Evolutionary conservation across 2,888 invertebrate species (phyloP), one percentile per base, ranked within the genome.

Genomic region (Tolmerus cingulatus): DNA sequence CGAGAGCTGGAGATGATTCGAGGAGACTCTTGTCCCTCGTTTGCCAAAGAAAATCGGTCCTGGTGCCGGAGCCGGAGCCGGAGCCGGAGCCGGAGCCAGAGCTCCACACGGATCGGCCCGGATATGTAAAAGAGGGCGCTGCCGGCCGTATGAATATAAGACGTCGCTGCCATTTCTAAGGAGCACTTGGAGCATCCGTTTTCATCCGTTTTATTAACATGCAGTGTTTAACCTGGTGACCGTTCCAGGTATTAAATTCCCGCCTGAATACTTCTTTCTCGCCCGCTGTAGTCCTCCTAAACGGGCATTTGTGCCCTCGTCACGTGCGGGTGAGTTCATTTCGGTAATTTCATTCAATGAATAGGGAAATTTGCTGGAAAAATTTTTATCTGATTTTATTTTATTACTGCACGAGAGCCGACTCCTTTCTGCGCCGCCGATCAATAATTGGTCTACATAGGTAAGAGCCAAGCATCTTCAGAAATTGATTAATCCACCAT

Each of bases 401-500:
- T 66, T n/a, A 57, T 57, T 82, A 82, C 34, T 34, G 37, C 57
- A 82, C 19, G 19, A 55, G 30, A 55, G 55, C 0, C 34, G 27
- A 46, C n/a, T 27, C 30, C 5, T 27, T 46, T 43, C 66, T 66
- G 12, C 12, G 9, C 12, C 27, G 12, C 0, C 27, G 55, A 81
- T 51, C 51, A 27, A 78, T 66, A 76, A 34, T 40, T 27, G 34
- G 74, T 30, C 7, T 30, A 30, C n/a, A n/a, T 46, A 46, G 43
- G 43, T 23, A 3, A 79, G 34, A 23, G 40, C 55, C 16, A 55
- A 66, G 27, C 82, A 51, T 57, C 82, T 30, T 51, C 82, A 55
- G 82, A 82, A 82, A 82, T 82, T 82, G 82, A 82, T 82, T 82
- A 82, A 82, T 82, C 82, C 57, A 37, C 57, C 82, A n/a, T 82